A percentile compares a stretch with the other conserved stretches of the same genome.
These are phyloP conservation scores for Pantala flavescens DNA, from an alignment of 1,140 invertebrate species.

Conservation along the genomic window DNA sequence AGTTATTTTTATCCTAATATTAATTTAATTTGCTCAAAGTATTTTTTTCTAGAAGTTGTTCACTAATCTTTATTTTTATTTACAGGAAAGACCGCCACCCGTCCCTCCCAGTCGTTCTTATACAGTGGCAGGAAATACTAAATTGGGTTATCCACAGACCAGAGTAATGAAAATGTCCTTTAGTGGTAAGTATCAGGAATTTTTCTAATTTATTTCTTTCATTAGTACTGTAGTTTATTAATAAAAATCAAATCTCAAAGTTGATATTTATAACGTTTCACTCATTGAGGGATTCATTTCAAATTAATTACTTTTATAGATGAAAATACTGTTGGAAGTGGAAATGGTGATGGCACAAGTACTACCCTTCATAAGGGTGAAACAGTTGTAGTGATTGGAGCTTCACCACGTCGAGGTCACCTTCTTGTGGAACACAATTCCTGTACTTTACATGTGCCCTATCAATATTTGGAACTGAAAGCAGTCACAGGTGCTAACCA, in stretches of 20 bases:
- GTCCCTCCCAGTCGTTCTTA: conserved; percentile 80
- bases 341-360: conserved; percentile 29
- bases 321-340: conserved; percentile 43
- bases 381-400: conserved; percentile 68
- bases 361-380: conserved; percentile 59
- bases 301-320: conserved; percentile 42
- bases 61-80: conserved; percentile 20
- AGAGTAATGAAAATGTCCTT: conserved; percentile 83
- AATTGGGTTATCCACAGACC: conserved; percentile 83
- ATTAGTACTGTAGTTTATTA: conserved; percentile 13
- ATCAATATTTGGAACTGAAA: conserved; percentile 73
- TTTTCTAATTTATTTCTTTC: neutral
- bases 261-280: too few species aligned
- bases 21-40: too few species aligned
- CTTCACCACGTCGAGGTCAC: conserved; percentile 67
- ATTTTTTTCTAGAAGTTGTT: too few species aligned
- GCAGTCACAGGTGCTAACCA: conserved; percentile 27
- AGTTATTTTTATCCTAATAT: too few species aligned
- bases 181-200: conserved; percentile 45
- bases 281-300: too few species aligned
- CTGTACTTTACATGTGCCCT: conserved; percentile 69
- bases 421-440: conserved; percentile 74
- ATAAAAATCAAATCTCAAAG: neutral
- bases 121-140: conserved; percentile 83
- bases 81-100: conserved; percentile 75